These are phyloP conservation scores for Enteromius paludinosus DNA, from an alignment of 2,797 vertebrate genomes.

Conservation along the genomic window DNA sequence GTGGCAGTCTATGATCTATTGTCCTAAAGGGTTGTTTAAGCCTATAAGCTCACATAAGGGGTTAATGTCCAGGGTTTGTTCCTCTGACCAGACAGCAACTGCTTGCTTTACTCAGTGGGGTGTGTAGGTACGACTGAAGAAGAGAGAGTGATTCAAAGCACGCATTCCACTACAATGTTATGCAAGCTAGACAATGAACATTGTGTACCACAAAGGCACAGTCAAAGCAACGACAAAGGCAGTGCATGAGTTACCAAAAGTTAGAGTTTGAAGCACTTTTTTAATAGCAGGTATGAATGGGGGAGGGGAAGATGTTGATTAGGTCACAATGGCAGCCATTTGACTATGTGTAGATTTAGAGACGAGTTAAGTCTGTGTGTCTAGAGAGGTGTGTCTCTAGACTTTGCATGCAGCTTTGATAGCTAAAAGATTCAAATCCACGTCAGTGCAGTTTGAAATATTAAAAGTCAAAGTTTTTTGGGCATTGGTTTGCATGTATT, in stretches of 20 bases:
- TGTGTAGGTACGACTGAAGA: constrained; percentile 1
- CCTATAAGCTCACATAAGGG: not conserved
- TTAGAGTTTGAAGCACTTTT: not conserved
- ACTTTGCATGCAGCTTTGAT: constrained; percentile 10
- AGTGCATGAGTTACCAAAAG: not conserved
- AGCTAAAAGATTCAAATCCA: not conserved
- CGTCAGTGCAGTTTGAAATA: not conserved
- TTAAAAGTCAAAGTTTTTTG: not conserved
- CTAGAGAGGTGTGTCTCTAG: constrained; percentile 27
- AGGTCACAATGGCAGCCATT: not conserved
- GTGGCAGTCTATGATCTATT: not conserved
- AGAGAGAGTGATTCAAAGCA: constrained; percentile 22
- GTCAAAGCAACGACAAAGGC: not conserved
- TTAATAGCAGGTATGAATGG: not conserved
- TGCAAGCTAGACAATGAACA: constrained; percentile 26
- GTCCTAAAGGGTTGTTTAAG: not conserved
- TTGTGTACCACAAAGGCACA: constrained; percentile 4
- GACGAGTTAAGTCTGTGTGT: constrained; percentile 15
- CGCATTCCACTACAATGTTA: constrained; percentile 25
- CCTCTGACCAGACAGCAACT: constrained; percentile 20
- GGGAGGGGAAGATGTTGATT: not conserved
- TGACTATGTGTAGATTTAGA: constrained; percentile 37
- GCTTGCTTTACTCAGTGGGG: not conserved
- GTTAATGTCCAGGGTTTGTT: constrained; percentile 11
- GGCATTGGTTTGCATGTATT: not conserved